Base-by-base conservation (phyloP, 1,140 invertebrate genomes). In the Penaeus vannamei region DNA sequence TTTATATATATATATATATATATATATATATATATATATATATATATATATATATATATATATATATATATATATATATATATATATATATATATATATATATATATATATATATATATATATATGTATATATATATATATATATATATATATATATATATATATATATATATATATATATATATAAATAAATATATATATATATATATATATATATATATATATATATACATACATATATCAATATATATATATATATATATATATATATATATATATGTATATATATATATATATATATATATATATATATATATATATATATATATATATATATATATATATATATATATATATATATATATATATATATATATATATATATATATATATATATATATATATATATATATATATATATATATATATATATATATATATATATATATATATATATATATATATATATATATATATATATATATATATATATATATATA, bases 141-240 rank as follows among this genome's bases (percentile, higher is more conserved):
- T 46, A 46, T 46, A 46, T 46, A 46, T 46, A 10, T n/a, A 69
- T 23, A 5, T 5, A 5, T 7, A 7, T 81, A 84, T 42, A 64
- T 64, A 59, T 66, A 84, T 84, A 84, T 66, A 64, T 84, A 36
- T 66, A 36, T 84, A 84, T 32, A 64, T 84, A 84, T 66, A 42
- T 42, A 36, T 66, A 64, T 29, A 84, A 64, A 84, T 66, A 84
- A 53, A 64, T 36, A 84, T 84, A 64, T 36, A 64, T 84, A 84
- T 66, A 84, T 64, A 84, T 14, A 84, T 36, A 84, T 14, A 84
- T 64, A 84, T 14, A 84, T 64, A 64, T 66, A 36, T 84, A 64
- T 64, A 64, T 84, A 64, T 64, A 64, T 84, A 64, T 64, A 64
- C 64, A 64, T 72, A n/a, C n/a, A n/a, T n/a, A n/a, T n/a, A n/a